Conservation (phyloP, 2,888 invertebrate genomes). For the Eueremaeus valkanovi region DNA sequence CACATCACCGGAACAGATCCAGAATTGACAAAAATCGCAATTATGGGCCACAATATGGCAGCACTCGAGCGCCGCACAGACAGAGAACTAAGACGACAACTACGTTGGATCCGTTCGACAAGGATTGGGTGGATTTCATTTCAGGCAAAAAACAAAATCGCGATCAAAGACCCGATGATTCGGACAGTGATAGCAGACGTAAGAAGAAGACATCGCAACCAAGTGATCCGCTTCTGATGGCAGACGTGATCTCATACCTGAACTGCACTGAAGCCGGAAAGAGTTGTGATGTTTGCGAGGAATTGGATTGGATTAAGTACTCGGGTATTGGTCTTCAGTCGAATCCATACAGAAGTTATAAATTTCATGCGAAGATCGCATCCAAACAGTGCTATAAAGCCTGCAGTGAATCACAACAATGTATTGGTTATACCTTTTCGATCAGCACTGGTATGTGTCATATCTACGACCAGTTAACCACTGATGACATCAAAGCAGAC, state of each 20-base stretch:
- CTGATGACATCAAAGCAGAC: background rate
- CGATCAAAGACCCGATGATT: background rate
- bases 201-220: background rate
- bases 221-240: slow-evolving; percentile 16
- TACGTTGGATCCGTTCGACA: background rate
- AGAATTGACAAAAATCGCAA: background rate
- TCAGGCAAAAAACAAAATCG: background rate
- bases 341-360: background rate
- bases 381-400: slow-evolving; percentile 29
- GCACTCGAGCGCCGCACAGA: background rate
- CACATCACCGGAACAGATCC: background rate
- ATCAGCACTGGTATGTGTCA: slow-evolving; percentile 29
- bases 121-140: slow-evolving; percentile 3
- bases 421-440: slow-evolving; percentile 29
- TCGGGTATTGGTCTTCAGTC: slow-evolving; percentile 12
- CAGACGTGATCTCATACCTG: slow-evolving; percentile 29
- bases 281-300: slow-evolving; percentile 29
- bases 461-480: slow-evolving; percentile 1
- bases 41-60: background rate
- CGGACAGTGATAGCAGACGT: background rate
- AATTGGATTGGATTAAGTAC: slow-evolving; percentile 36
- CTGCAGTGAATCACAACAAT: slow-evolving; percentile 18
- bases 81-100: background rate
- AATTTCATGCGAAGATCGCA: background rate
- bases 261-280: slow-evolving; percentile 32